Conservation (phyloP, 2,797 vertebrate species). For the Sarcoramphus papa region DNA sequence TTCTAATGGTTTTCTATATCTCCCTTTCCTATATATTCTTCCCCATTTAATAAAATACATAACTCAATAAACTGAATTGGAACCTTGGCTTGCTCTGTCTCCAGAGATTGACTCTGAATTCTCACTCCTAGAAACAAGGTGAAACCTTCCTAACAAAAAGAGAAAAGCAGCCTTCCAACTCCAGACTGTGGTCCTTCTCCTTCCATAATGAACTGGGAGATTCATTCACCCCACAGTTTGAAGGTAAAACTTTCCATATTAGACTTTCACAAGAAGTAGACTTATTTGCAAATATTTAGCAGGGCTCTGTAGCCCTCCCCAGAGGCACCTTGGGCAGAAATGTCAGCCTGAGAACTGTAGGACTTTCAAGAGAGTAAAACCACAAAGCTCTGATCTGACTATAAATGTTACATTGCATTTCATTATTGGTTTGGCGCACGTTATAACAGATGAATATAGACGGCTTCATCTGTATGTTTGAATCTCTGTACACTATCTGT, state of each 20-base stretch:
- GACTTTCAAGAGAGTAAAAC: neutral
- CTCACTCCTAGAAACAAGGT: neutral
- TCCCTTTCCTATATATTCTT: neutral
- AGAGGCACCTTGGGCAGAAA: slow-evolving; percentile 80
- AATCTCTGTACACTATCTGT: neutral
- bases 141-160: neutral
- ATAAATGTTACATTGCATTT: slow-evolving; percentile 20
- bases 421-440: neutral
- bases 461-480: neutral
- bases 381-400: slow-evolving; percentile 36
- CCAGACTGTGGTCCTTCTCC: neutral
- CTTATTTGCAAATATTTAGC: neutral
- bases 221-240: neutral
- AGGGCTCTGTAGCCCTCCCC: slow-evolving; percentile 59
- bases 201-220: neutral
- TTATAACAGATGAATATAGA: neutral
- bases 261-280: neutral
- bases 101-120: neutral
- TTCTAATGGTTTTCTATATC: neutral
- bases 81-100: neutral
- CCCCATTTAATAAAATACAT: neutral
- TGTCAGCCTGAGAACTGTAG: slow-evolving; percentile 77
- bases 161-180: neutral
- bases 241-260: neutral
- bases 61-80: neutral